Evolutionary conservation across 2,888 invertebrate genomes (phyloP).

Genomic region (Cephonodes hylas): DNA sequence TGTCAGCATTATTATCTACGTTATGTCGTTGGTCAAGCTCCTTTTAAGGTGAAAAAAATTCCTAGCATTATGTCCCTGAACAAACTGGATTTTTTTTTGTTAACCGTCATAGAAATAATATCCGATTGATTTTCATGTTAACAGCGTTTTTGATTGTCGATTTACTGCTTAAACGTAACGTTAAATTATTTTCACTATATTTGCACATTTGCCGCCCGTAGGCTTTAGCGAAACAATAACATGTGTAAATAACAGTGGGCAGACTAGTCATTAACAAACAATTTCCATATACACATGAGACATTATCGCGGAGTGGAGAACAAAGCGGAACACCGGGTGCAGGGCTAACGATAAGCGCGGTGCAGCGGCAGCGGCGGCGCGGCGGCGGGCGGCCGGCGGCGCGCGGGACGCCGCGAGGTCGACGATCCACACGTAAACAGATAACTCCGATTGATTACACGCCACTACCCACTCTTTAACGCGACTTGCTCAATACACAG

Average conservation of each 20-base stretch:
- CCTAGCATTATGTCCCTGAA: no score
- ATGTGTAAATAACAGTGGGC: background rate
- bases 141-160: no score
- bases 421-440: slow-evolving; percentile 62
- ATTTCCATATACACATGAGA: slow-evolving; percentile 18
- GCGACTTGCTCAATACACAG: background rate
- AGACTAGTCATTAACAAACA: background rate
- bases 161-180: no score
- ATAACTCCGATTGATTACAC: slow-evolving; percentile 67
- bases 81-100: no score
- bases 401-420: slow-evolving; percentile 43
- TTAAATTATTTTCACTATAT: no score
- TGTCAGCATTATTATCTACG: no score
- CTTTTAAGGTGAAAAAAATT: no score
- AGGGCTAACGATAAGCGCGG: slow-evolving; percentile 44
- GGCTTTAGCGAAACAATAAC: background rate
- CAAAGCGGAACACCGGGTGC: slow-evolving; percentile 62
- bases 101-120: no score
- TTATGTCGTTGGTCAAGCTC: no score
- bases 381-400: slow-evolving; percentile 26
- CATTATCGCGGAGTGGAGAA: slow-evolving; percentile 44
- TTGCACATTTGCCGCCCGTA: no score
- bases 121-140: no score
- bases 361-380: slow-evolving; percentile 26
- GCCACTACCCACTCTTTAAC: slow-evolving; percentile 41